These are phyloP conservation scores for Emydoidea blandingii DNA, from an alignment of 2,797 vertebrate species.

Conservation along the genomic window DNA sequence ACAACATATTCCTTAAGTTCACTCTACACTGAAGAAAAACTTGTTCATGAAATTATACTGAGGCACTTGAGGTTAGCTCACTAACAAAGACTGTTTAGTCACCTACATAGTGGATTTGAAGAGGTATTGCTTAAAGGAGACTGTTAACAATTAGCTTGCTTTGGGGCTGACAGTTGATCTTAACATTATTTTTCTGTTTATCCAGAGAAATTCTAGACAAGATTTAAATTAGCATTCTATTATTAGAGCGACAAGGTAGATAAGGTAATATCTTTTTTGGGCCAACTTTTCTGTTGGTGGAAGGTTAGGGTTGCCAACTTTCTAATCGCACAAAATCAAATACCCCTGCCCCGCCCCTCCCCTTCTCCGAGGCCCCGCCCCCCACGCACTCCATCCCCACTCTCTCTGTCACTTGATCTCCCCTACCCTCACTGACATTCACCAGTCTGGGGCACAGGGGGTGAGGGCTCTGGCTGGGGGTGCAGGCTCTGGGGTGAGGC, in stretches of 20 bases:
- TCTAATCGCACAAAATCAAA: no score
- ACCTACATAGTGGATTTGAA: not conserved
- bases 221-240: not conserved
- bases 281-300: no score
- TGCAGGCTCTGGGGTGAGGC: no score
- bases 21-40: constrained; percentile 10
- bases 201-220: not conserved
- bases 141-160: not conserved
- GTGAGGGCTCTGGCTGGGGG: no score
- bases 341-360: no score
- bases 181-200: not conserved
- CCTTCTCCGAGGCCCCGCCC: no score
- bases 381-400: no score
- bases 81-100: not conserved
- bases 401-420: no score
- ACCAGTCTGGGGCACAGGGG: no score
- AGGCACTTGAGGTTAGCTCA: not conserved
- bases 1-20: not conserved
- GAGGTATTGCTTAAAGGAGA: not conserved
- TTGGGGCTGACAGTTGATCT: not conserved
- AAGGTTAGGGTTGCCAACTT: no score
- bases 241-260: not conserved
- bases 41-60: not conserved
- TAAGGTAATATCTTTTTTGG: not conserved
- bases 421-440: no score